Percentiles rank a stretch among this genome's conserved stretches.
Conservation (phyloP, 1,140 invertebrate species). For the Zophobas atratus region DNA sequence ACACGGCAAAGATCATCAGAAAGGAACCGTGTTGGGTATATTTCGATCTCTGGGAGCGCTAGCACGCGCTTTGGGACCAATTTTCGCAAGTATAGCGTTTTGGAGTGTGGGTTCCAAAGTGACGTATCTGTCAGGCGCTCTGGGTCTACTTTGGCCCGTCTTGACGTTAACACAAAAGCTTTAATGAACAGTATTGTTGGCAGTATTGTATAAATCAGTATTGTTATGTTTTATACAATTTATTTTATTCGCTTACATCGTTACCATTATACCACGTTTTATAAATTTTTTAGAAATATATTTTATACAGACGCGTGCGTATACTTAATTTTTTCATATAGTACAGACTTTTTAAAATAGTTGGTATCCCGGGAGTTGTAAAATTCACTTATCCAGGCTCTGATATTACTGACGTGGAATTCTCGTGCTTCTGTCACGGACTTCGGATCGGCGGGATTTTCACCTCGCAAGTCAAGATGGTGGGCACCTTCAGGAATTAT, state of each 20-base stretch:
- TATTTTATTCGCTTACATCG: not conserved
- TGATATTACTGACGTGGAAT: slow-evolving; percentile 78
- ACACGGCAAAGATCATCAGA: slow-evolving; percentile 87
- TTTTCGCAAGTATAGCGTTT: slow-evolving; percentile 88
- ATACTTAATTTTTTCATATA: slow-evolving; percentile 16
- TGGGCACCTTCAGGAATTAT: slow-evolving; percentile 93
- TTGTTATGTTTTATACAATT: not conserved
- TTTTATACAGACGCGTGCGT: not conserved
- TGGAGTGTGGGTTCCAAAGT: slow-evolving; percentile 84
- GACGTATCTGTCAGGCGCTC: slow-evolving; percentile 83
- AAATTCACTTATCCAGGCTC: slow-evolving; percentile 76
- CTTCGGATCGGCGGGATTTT: slow-evolving; percentile 79
- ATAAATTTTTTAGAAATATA: not conserved
- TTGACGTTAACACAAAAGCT: slow-evolving; percentile 56
- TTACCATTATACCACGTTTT: too few relatives aligned
- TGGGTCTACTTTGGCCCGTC: slow-evolving; percentile 78
- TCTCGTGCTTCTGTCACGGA: slow-evolving; percentile 79
- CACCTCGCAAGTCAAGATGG: slow-evolving; percentile 89
- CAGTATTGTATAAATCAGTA: not conserved
- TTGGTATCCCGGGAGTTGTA: slow-evolving; percentile 30
- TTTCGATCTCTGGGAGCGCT: slow-evolving; percentile 95
- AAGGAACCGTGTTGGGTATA: slow-evolving; percentile 93
- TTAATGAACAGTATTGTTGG: slow-evolving; percentile 21
- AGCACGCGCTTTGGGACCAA: slow-evolving; percentile 92
- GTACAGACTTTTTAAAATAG: slow-evolving; percentile 5